Evolutionary conservation across 2,888 invertebrate species (phyloP).

Genomic region (Conistra vaccinii): DNA sequence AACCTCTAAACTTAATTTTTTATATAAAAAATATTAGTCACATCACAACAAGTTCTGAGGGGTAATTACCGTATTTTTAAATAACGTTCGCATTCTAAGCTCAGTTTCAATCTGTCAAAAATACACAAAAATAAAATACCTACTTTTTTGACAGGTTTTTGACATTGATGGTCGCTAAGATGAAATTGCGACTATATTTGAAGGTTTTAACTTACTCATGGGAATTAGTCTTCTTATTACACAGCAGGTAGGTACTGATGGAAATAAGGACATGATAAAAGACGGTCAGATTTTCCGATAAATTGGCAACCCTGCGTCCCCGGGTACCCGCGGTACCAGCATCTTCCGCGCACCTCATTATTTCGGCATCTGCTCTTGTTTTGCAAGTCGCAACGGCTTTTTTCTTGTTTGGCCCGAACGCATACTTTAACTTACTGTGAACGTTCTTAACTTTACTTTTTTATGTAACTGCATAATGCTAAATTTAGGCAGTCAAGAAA

Average conservation of each 20-base stretch:
- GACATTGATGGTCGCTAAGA: not conserved
- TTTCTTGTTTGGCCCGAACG: conserved; percentile 62
- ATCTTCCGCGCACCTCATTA: conserved; percentile 84
- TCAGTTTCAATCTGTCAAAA: not conserved
- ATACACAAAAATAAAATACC: not conserved
- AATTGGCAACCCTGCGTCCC: conserved; percentile 39
- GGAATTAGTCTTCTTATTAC: not conserved
- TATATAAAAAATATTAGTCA: too few species aligned
- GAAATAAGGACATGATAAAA: not conserved
- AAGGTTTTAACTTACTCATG: not conserved
- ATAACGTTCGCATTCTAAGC: not conserved
- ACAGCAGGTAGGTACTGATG: too few species aligned
- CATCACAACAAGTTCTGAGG: too few species aligned
- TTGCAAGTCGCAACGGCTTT: conserved; percentile 69
- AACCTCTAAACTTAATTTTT: not conserved
- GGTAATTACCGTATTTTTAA: not conserved
- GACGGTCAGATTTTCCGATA: not conserved
- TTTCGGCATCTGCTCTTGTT: conserved; percentile 86
- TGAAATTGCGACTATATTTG: not conserved
- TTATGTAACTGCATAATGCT: conserved; percentile 49
- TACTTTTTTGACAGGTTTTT: not conserved
- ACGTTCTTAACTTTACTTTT: conserved; percentile 57
- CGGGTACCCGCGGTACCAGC: conserved; percentile 74
- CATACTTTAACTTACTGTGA: conserved; percentile 62
- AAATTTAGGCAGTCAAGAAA: conserved; percentile 21